Base-by-base conservation (phyloP, 35 echinoderm and acorn worm genomes). In the Strongylocentrotus purpuratus region DNA sequence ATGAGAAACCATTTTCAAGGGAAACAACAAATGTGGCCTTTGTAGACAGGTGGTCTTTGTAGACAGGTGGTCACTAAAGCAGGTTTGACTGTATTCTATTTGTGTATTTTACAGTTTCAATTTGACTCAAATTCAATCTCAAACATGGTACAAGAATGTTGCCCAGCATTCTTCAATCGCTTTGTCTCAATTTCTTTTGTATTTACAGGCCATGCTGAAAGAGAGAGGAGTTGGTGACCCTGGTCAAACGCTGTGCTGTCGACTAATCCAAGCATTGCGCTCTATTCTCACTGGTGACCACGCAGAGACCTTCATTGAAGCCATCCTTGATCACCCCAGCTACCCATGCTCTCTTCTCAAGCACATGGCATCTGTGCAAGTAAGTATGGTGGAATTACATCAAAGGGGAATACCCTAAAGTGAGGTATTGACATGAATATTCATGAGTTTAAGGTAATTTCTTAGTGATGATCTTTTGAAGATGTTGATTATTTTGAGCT, bases 271-370 rank as follows among this genome's bases (percentile, higher is more conserved):
- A 18, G 65, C 65, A 28, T 28, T 78, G 31, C 45, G 9, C 5
- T 46, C 45, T 45, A 32, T 46, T 45, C 32, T 89, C 33, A 89
- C 33, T 4, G 87, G 12, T 14, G 45, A 46, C 4, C 87, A 45
- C 11, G 20, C 6, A 93, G 48, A 31, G 48, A 13, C 46, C 91
- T 93, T 31, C 46, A 22, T 52, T 28, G 33, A 93, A 93, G 91
- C 46, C 12, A 13, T 93, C 17, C 46, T 10, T 47, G 91, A 8
- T 47, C 32, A 93, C 31, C 91, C 91, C 20, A 93, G 91, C 91
- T 93, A 93, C 48, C 48, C 91, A 58, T 50, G 31, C 48, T 13
- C 91, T 32, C 46, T 93, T 31, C 18, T 93, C 4, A 93, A 93
- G 28, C 91, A 93, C 15, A 47, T 93, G 46, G 46, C 91, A 46